A percentile compares a stretch with the other conserved stretches of the same genome.
These are phyloP conservation scores for Hyposoter dolosus DNA, from an alignment of 2,888 invertebrate species.

Conservation along the genomic window DNA sequence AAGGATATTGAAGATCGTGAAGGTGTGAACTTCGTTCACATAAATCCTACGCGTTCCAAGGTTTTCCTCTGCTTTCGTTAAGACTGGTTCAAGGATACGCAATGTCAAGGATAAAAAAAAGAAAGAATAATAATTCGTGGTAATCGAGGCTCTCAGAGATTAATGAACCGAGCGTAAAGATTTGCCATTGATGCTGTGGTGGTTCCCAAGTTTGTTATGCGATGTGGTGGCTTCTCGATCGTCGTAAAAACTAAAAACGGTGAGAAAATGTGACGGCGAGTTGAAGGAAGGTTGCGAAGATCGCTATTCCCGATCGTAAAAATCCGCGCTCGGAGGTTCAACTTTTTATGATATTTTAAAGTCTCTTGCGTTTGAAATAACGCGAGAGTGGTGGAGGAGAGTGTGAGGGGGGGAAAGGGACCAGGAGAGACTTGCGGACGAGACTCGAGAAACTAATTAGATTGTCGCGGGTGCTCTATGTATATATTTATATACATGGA, in stretches of 20 bases:
- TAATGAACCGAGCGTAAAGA: background rate
- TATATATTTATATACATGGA: slow-evolving; percentile 12
- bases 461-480: slow-evolving; percentile 44
- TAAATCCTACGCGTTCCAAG: too few relatives aligned
- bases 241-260: background rate
- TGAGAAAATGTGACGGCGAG: background rate
- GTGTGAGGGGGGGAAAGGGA: background rate
- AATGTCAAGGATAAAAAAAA: background rate
- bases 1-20: background rate
- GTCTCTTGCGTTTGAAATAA: slow-evolving; percentile 10
- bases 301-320: background rate
- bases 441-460: slow-evolving; percentile 61
- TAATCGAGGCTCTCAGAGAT: background rate
- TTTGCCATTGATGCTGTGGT: background rate
- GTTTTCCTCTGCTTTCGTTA: too few relatives aligned
- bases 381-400: background rate
- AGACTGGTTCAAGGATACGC: too few relatives aligned
- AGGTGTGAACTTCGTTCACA: background rate
- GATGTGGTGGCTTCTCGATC: background rate
- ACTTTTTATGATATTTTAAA: slow-evolving; percentile 29
- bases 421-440: background rate
- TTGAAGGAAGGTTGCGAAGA: background rate
- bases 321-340: background rate
- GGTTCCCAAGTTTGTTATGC: background rate
- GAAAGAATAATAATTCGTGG: background rate